Evolutionary conservation across 2,113 vertebrate species (phyloP), one percentile per base, ranked within the genome.

Genomic region (Theristicus caerulescens): DNA sequence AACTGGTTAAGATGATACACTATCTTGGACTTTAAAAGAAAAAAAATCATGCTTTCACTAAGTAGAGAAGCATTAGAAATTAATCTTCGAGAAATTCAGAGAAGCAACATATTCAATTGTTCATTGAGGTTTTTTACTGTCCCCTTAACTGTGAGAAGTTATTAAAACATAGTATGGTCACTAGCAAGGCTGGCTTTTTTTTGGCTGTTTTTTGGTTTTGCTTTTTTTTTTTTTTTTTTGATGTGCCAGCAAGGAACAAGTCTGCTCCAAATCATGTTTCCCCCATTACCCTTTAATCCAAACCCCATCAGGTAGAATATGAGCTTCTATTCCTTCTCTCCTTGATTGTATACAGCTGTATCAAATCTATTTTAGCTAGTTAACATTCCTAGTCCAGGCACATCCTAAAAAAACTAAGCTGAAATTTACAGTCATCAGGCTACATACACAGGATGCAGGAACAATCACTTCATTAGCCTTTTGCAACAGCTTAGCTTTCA

Each of bases 371-470:
- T 89, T 82, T 55, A 91, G 57, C 55, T 81, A 84, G 61, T 79
- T 93, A 93, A 74, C 59, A 84, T 92, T 88, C 59, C 34, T 38
- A 94, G 58, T 78, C 64, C 38, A 73, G 61, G 27, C 83, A 92
- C 67, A 49, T 78, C 22, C 55, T 59, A 80, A 88, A 91, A 87
- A 93, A 57, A 32, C 64, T 62, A 62, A 84, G 18, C 26, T 88
- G 64, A 94, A 94, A 78, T 84, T 86, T 62, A 65, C 31, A 92
- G 61, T 64, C 83, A 88, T 94, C 83, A 86, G 94, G 38, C 16
- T 84, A 82, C 64, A 94, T 61, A 52, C 86, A 88, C 80, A 82
- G 91, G 89, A 94, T 78, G 47, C 59, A 89, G 83, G 46, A 95
- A 91, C 73, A 91, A 86, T 47, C 69, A 86, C 86, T 82, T 90